phyloP scores from a whole-genome alignment of 2,888 invertebrate genomes.

The Eupithecia insigniata region DNA sequence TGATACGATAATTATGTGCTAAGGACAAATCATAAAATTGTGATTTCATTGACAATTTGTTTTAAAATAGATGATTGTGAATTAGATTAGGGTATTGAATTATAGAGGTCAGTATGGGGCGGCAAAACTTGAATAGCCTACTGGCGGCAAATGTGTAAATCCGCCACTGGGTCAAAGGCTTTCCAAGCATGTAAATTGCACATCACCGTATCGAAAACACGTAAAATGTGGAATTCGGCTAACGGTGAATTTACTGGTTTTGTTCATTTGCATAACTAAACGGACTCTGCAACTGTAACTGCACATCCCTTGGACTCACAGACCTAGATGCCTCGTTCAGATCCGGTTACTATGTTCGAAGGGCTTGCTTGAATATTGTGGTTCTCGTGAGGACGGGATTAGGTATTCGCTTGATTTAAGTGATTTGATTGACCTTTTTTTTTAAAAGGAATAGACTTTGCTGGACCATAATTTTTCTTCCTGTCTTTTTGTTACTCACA shows the following conservation, averaged over 20 bases:
- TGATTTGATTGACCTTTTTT: background rate
- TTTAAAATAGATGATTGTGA: no score
- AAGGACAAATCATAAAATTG: no score
- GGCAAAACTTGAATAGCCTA: no score
- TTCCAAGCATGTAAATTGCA: constrained; percentile 27
- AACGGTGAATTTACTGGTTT: constrained; percentile 47
- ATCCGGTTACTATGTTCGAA: constrained; percentile 34
- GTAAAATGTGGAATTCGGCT: constrained; percentile 46
- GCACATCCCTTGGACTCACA: constrained; percentile 30
- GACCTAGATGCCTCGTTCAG: constrained; percentile 28
- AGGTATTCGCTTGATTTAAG: constrained; percentile 8
- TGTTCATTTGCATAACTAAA: constrained; percentile 41
- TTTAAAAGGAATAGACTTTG: background rate
- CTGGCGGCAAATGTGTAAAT: no score
- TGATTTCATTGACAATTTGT: no score
- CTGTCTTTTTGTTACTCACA: background rate
- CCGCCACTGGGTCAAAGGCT: no score
- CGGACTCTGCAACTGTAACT: constrained; percentile 29
- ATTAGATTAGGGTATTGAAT: no score
- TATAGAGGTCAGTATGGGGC: no score
- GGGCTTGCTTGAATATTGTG: constrained; percentile 17
- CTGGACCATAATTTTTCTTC: background rate
- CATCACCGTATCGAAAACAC: constrained; percentile 41
- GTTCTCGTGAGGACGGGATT: constrained; percentile 18
- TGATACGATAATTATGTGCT: no score